A percentile compares a stretch with the other conserved stretches of the same genome.
Evolutionary conservation across 1,140 invertebrate genomes (phyloP).

Genomic region (Drosophila insularis): DNA sequence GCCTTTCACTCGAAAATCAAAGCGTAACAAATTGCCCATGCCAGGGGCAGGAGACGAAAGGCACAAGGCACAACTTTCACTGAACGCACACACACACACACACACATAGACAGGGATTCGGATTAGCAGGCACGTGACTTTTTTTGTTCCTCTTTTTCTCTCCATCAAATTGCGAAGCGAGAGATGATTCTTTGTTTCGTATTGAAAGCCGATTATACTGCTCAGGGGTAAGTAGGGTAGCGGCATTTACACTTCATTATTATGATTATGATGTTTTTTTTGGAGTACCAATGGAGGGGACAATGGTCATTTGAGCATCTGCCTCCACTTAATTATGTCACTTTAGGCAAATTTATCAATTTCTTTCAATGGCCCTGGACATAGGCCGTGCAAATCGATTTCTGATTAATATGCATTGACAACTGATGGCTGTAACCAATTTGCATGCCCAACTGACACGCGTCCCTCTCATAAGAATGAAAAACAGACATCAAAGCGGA

Average conservation of each 20-base stretch:
- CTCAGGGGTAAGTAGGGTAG: slow-evolving; percentile 31
- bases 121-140: slow-evolving; percentile 74
- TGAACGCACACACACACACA: slow-evolving; percentile 5
- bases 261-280: slow-evolving; percentile 43
- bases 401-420: slow-evolving; percentile 59
- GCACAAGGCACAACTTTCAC: slow-evolving; percentile 40
- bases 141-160: slow-evolving; percentile 27
- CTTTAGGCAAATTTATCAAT: slow-evolving; percentile 66
- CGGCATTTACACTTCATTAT: slow-evolving; percentile 75
- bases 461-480: slow-evolving; percentile 25
- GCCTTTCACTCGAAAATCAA: slow-evolving; percentile 71
- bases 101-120: slow-evolving; percentile 54
- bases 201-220: slow-evolving; percentile 68
- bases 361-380: slow-evolving; percentile 11
- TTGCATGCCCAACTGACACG: slow-evolving; percentile 64
- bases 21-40: slow-evolving; percentile 70
- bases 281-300: slow-evolving; percentile 10
- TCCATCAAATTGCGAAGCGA: slow-evolving; percentile 9
- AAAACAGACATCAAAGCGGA: not conserved
- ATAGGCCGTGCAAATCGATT: slow-evolving; percentile 68
- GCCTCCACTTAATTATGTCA: slow-evolving; percentile 67
- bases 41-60: slow-evolving; percentile 18
- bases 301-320: slow-evolving; percentile 25
- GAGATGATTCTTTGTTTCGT: slow-evolving; percentile 51
- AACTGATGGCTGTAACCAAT: slow-evolving; percentile 70